These are phyloP conservation scores for Zapornia atra DNA, from an alignment of 2,113 vertebrate species.

Conservation along the genomic window DNA sequence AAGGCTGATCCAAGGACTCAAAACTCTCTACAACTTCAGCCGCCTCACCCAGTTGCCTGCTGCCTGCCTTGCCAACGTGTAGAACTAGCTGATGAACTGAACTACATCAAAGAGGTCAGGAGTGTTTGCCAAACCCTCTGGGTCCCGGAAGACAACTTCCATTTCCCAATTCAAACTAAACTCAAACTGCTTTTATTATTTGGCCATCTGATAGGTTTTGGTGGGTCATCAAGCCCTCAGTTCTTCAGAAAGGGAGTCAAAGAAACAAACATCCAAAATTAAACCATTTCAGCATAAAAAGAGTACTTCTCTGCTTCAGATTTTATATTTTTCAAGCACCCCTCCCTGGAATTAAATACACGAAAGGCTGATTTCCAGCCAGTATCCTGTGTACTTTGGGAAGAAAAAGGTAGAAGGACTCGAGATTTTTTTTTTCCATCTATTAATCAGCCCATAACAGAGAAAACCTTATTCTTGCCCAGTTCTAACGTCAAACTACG, in stretches of 20 bases:
- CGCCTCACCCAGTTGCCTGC: background rate
- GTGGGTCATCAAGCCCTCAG: background rate
- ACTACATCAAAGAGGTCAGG: background rate
- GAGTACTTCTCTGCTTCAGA: background rate
- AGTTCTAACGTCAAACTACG: background rate
- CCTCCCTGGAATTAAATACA: background rate
- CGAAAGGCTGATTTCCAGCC: background rate
- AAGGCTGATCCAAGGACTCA: background rate
- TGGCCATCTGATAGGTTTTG: background rate
- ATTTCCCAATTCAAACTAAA: background rate
- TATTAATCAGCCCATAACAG: background rate
- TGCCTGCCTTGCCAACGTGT: background rate
- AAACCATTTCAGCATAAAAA: background rate
- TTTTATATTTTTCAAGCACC: background rate
- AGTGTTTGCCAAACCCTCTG: background rate
- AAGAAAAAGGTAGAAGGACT: background rate
- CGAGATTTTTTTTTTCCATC: background rate
- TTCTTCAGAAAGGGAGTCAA: background rate
- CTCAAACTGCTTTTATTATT: background rate
- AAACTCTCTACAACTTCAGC: background rate
- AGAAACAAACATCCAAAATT: background rate
- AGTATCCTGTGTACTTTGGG: background rate
- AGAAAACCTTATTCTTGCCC: conserved; percentile 6
- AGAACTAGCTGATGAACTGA: background rate
- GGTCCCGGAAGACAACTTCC: background rate